Evolutionary conservation across 2,888 invertebrate genomes (phyloP).

Genomic region (Notodonta dromedarius): DNA sequence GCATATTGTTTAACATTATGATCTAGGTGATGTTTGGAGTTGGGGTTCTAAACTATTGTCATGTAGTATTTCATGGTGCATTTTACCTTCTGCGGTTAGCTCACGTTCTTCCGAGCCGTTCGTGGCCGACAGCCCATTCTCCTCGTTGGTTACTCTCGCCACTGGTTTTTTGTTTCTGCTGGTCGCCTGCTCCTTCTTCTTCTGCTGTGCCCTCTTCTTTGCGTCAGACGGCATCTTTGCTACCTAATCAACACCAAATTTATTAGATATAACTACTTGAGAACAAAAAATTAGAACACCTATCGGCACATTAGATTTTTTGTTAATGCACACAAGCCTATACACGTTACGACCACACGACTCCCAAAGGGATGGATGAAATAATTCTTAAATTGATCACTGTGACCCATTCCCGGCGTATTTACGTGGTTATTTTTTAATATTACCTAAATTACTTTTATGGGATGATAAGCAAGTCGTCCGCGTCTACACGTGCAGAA

Average conservation of each 20-base stretch:
- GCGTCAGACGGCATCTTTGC: slow-evolving; percentile 97
- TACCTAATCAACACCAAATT: slow-evolving; percentile 46
- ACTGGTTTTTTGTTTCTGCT: slow-evolving; percentile 85
- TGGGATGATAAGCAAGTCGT: slow-evolving; percentile 63
- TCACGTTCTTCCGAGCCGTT: slow-evolving; percentile 82
- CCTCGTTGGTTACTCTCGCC: slow-evolving; percentile 79
- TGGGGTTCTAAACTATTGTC: no score
- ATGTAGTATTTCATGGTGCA: slow-evolving; percentile 23
- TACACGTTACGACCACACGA: not conserved
- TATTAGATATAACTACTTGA: slow-evolving; percentile 27
- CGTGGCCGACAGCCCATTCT: slow-evolving; percentile 79
- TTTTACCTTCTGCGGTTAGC: slow-evolving; percentile 88
- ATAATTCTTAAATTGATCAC: slow-evolving; percentile 17
- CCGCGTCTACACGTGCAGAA: slow-evolving; percentile 81
- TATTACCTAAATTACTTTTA: slow-evolving; percentile 60
- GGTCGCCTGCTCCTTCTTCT: slow-evolving; percentile 97
- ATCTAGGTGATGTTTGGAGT: no score
- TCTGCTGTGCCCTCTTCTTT: slow-evolving; percentile 98
- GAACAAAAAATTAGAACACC: slow-evolving; percentile 22
- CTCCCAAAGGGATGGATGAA: slow-evolving; percentile 6
- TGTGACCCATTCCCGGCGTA: slow-evolving; percentile 18
- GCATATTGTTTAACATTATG: no score
- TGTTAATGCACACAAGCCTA: not conserved
- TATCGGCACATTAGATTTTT: not conserved
- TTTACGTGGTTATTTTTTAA: slow-evolving; percentile 20